These are phyloP conservation scores for Sphyrna mokarran DNA, from an alignment of 2,113 vertebrate genomes.

Conservation along the genomic window DNA sequence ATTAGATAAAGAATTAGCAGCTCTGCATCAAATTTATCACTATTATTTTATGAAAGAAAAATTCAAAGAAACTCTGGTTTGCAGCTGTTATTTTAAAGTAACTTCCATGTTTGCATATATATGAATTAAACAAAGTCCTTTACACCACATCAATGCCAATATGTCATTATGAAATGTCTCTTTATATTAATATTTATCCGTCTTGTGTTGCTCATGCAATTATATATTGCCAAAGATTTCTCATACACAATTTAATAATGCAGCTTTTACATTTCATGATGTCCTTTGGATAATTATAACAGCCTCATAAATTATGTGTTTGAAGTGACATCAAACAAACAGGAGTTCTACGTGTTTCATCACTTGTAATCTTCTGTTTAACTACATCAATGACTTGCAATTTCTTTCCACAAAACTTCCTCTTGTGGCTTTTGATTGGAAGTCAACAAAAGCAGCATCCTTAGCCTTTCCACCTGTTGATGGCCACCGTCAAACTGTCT, in stretches of 20 bases:
- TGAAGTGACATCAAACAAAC: conserved; percentile 33
- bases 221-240: too few relatives aligned
- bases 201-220: not conserved
- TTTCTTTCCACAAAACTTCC: not conserved
- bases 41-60: conserved; percentile 22
- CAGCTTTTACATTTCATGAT: conserved; percentile 7
- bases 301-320: not conserved
- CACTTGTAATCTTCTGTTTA: conserved; percentile 26
- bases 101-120: not conserved
- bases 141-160: not conserved
- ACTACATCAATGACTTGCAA: conserved; percentile 7
- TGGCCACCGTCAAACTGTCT: conserved; percentile 14
- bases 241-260: not conserved
- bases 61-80: not conserved
- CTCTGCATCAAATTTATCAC: not conserved
- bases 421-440: conserved; percentile 19
- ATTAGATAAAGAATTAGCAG: not conserved
- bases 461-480: not conserved
- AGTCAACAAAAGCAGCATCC: conserved; percentile 5
- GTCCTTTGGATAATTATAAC: not conserved
- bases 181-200: not conserved
- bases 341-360: conserved; percentile 16
- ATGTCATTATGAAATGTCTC: not conserved
- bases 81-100: not conserved
- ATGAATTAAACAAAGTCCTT: not conserved